Evolutionary conservation across 1,140 invertebrate genomes (phyloP).

Genomic region (Radopholus similis): DNA sequence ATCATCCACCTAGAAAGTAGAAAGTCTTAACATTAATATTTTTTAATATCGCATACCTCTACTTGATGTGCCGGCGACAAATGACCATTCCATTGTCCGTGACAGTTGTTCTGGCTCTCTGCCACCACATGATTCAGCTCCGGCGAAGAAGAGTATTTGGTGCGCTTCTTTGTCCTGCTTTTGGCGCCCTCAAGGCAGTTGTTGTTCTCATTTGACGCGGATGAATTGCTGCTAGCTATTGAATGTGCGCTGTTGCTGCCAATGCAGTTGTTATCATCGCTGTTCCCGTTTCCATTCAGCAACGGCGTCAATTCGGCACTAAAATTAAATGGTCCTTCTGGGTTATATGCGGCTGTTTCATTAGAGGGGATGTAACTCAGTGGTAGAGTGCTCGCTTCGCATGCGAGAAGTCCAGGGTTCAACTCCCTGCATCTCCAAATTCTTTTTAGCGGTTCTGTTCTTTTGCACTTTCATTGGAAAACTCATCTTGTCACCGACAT

Average conservation of each 20-base stretch:
- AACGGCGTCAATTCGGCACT: too few relatives aligned
- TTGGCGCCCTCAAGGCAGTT: not conserved
- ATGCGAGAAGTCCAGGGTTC: slow-evolving; percentile 53
- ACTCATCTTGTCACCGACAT: not conserved
- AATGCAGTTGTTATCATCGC: too few relatives aligned
- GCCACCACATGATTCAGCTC: not conserved
- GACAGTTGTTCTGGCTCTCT: not conserved
- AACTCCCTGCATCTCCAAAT: slow-evolving; percentile 33
- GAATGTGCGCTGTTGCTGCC: too few relatives aligned
- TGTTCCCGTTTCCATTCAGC: too few relatives aligned
- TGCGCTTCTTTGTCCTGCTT: too few relatives aligned
- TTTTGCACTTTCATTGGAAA: not conserved
- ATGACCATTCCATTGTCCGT: not conserved
- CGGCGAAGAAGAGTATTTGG: not conserved
- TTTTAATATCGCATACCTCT: too few relatives aligned
- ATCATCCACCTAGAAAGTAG: too few relatives aligned
- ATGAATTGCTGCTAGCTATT: not conserved
- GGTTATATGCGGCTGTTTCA: not conserved
- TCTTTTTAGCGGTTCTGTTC: not conserved
- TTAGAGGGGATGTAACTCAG: slow-evolving; percentile 47
- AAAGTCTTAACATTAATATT: too few relatives aligned
- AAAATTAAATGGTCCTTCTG: not conserved
- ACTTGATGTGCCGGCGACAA: not conserved
- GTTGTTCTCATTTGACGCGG: not conserved
- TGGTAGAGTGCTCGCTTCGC: slow-evolving; percentile 54